These are phyloP conservation scores for Drosophila atripex DNA, from an alignment of 2,888 invertebrate genomes.

Conservation along the genomic window DNA sequence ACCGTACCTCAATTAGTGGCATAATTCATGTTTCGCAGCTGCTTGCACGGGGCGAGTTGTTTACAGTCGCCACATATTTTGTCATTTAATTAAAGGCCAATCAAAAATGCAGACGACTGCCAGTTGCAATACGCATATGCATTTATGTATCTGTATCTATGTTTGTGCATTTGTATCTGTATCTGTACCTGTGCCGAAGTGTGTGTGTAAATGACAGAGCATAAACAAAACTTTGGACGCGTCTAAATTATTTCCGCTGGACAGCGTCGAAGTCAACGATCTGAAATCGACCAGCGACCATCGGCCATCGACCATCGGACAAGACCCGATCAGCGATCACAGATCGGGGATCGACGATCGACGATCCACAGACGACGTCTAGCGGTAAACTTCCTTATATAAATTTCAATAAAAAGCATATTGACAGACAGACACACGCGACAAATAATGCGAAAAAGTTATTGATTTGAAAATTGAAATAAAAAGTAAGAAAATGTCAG, in stretches of 20 bases:
- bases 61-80: slow-evolving; percentile 72
- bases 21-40: slow-evolving; percentile 69
- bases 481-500: slow-evolving; percentile 29
- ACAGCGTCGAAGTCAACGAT: slow-evolving; percentile 59
- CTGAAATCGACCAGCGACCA: slow-evolving; percentile 28
- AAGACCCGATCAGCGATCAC: slow-evolving; percentile 13
- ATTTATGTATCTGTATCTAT: slow-evolving; percentile 22
- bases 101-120: slow-evolving; percentile 66
- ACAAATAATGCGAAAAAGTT: slow-evolving; percentile 72
- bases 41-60: slow-evolving; percentile 55
- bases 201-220: slow-evolving; percentile 27
- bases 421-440: slow-evolving; percentile 59
- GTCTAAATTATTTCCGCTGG: slow-evolving; percentile 73
- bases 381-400: slow-evolving; percentile 77
- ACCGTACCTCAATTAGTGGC: slow-evolving; percentile 72
- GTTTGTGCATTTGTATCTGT: background rate
- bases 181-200: slow-evolving; percentile 34
- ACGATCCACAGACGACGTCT: slow-evolving; percentile 30
- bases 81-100: slow-evolving; percentile 76
- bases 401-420: slow-evolving; percentile 74
- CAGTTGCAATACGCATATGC: slow-evolving; percentile 48
- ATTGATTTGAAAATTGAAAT: slow-evolving; percentile 79
- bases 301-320: slow-evolving; percentile 9
- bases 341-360: slow-evolving; percentile 27
- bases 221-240: slow-evolving; percentile 52